Evolutionary conservation across 2,113 vertebrate species (phyloP), one percentile per base, ranked within the genome.

Genomic region (Pterocles orientalis): DNA sequence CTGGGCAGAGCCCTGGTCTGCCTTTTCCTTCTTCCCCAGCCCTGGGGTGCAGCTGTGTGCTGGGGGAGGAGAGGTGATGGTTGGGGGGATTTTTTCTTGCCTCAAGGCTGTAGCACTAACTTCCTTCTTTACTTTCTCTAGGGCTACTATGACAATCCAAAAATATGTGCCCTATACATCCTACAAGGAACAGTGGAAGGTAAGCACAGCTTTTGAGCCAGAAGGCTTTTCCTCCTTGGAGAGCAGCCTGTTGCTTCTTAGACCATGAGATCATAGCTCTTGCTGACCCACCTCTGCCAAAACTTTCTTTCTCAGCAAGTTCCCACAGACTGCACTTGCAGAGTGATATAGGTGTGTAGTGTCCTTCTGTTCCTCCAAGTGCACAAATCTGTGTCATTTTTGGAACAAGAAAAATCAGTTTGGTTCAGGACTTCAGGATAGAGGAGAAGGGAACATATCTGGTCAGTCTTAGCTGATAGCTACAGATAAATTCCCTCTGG

Each of bases 71-170:
- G 50, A 70, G 17, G 25, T 14, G 16, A 7, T n/a, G 17, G n/a
- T 24, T 18, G 54, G 13, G 28, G 50, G 36, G 31, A 18, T 6
- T 25, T 23, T 68, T 81, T 86, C 60, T 95, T 92, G 19, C 48
- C 36, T 86, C 45, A 21, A 7, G 76, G 31, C 50, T 73, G 41
- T 54, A 83, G 65, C 62, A 29, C 65, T 93, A 43, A 90, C 24
- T 51, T 84, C 56, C 51, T 76, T 36, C 78, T 88, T 97, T 82
- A 25, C 19, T 53, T 97, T 96, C 78, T 88, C 29, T 97, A 99
- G 99, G 99, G 99, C 97, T 99, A 99, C 97, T 99, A 99, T 93
- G 99, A 99, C 98, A 99, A 99, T 98, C 99, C 99, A 1, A 99
- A 99, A 97, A 97, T 99, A 89, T 99, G 99, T 92, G 99, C 99